Base-by-base conservation (phyloP, 2,113 vertebrate species). In the Rhinolophus sinicus region DNA sequence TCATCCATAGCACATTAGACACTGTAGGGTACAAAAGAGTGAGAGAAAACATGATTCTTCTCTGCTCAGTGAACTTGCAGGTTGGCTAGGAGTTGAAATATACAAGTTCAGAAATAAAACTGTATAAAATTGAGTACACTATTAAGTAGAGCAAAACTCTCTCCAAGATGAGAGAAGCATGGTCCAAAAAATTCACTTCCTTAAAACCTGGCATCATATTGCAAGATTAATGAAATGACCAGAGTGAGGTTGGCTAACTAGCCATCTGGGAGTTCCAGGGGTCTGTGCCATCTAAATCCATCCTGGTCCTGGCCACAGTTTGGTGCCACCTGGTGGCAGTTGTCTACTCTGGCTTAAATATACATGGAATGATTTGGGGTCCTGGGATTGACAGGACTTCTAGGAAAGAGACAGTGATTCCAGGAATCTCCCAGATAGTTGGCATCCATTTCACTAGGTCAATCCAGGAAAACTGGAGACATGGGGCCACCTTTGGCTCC, bases 171-270 rank as follows among this genome's bases (percentile, higher is more conserved):
- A 56, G 60, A 70, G 67, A 81, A 64, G 4, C 16, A 14, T 35
- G 24, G 6, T 52, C 58, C 62, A 58, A 84, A 76, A 94, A 54
- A 80, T 85, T 82, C 56, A 72, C 78, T 97, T 75, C 44, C 84
- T 84, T 88, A 44, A 94, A 96, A 73, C 19, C 65, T 94, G 80
- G 76, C 33, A 18, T 80, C 72, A 22, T 18, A 47, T 40, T 24
- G 12, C 14, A 85, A 82, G 75, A 88, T 47, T 35, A 73, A 69
- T 88, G 77, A 73, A 60, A 88, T 67, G 88, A 60, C 30, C 75
- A 72, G 52, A 67, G 19, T 62, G 77, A 82, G 16, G 26, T 47
- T 90, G 67, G 26, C 50, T 81, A 94, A 26, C 21, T 88, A 35
- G 84, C 58, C 93, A 56, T 33, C 70, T n/a, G 75, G 83, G 87